phyloP scores from a whole-genome alignment of 2,797 vertebrate genomes.

The Remorina albescens region DNA sequence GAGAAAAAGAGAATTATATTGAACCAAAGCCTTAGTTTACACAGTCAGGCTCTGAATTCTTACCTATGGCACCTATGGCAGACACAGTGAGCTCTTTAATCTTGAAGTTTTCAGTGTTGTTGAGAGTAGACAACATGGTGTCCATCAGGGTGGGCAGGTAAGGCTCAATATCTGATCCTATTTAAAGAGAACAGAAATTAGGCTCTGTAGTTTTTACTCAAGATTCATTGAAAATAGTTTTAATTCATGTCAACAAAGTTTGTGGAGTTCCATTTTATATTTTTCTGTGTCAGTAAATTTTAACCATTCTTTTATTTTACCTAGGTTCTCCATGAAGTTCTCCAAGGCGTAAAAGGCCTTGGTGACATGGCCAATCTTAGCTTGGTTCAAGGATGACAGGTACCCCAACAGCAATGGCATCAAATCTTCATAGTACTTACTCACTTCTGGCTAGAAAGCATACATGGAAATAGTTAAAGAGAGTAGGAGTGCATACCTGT shows the following conservation, averaged over 20 bases:
- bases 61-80: slow-evolving; percentile 92
- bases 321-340: slow-evolving; percentile 93
- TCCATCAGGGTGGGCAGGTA: slow-evolving; percentile 92
- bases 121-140: slow-evolving; percentile 88
- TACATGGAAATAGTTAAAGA: background rate
- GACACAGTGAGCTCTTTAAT: slow-evolving; percentile 91
- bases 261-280: background rate
- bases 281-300: background rate
- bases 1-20: no score
- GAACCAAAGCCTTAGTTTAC: no score
- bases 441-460: slow-evolving; percentile 88
- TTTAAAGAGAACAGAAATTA: background rate
- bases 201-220: background rate
- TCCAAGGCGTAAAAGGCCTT: slow-evolving; percentile 94
- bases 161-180: slow-evolving; percentile 88
- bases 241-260: background rate
- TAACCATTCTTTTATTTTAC: slow-evolving; percentile 69
- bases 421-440: slow-evolving; percentile 87
- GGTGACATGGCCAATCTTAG: slow-evolving; percentile 87
- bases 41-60: slow-evolving; percentile 6
- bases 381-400: slow-evolving; percentile 85
- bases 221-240: background rate
- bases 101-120: slow-evolving; percentile 80
- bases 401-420: slow-evolving; percentile 92
- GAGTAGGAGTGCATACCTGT: no score